phyloP scores from a whole-genome alignment of 2,113 vertebrate species.

The Malurus cyaneus region DNA sequence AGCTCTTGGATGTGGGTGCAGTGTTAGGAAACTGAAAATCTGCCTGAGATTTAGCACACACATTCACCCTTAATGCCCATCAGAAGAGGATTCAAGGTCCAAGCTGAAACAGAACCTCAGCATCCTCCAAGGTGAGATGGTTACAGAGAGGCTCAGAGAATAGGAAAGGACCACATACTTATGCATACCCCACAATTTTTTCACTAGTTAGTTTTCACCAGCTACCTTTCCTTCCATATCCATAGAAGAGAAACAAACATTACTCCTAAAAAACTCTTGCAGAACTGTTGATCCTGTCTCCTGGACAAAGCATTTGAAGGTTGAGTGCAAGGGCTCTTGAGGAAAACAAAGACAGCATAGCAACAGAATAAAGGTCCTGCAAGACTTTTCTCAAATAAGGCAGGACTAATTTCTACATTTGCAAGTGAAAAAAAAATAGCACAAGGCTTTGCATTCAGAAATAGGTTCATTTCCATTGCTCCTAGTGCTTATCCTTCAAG shows the following conservation, averaged over 20 bases:
- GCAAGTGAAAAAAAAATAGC: neutral
- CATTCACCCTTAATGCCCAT: neutral
- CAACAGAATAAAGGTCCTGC: neutral
- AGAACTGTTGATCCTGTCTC: neutral
- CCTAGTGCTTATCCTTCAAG: neutral
- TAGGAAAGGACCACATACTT: neutral
- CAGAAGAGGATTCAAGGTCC: rapidly evolving
- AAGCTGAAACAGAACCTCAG: neutral
- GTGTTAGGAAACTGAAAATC: neutral
- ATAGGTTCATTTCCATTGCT: neutral
- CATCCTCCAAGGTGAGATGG: neutral
- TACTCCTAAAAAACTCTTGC: neutral
- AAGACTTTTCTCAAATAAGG: neutral
- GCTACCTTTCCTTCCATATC: neutral
- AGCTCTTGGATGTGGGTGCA: neutral
- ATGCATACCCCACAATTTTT: neutral
- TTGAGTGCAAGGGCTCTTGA: neutral
- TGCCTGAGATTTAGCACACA: neutral
- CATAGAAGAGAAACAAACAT: neutral
- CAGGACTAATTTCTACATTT: neutral
- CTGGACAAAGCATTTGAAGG: neutral
- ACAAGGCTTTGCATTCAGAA: neutral
- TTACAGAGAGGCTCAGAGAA: neutral
- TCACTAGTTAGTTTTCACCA: neutral
- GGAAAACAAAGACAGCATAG: neutral